These are phyloP conservation scores for Austrolebias charrua DNA, from an alignment of 2,797 vertebrate genomes.

Conservation along the genomic window DNA sequence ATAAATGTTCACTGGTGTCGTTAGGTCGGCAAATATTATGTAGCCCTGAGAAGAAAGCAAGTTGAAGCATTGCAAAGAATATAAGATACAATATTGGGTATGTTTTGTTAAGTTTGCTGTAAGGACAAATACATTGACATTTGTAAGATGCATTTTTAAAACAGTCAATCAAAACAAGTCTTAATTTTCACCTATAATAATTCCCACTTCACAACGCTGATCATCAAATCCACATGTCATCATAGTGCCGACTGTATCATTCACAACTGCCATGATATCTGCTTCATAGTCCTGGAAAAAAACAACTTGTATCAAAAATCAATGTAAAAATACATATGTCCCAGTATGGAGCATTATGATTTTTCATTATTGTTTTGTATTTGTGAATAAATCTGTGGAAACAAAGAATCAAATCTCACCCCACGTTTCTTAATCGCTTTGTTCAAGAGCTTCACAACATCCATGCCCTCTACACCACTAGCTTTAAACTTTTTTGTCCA, in stretches of 20 bases:
- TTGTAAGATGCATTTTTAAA: neutral
- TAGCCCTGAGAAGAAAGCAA: neutral
- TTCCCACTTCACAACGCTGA: conserved; percentile 96
- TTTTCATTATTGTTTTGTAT: no score
- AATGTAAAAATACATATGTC: neutral
- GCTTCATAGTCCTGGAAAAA: conserved; percentile 91
- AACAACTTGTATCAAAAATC: neutral
- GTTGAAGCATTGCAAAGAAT: neutral
- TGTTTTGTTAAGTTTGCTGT: neutral
- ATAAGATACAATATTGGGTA: neutral
- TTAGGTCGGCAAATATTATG: no score
- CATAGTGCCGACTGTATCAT: conserved; percentile 97
- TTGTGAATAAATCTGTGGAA: neutral
- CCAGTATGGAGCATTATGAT: neutral
- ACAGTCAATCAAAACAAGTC: neutral
- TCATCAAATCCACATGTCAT: conserved; percentile 99
- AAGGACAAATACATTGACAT: no score
- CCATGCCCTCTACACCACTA: conserved; percentile 92
- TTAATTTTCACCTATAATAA: conserved; percentile 90
- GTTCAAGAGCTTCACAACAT: conserved; percentile 93
- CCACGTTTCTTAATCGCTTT: conserved; percentile 97
- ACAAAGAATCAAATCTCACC: conserved; percentile 70
- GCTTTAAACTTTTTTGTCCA: conserved; percentile 98
- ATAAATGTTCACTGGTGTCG: no score
- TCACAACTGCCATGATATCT: conserved; percentile 97